Evolutionary conservation across 1,140 invertebrate genomes (phyloP).

Genomic region (Trachymyrmex septentrionalis): DNA sequence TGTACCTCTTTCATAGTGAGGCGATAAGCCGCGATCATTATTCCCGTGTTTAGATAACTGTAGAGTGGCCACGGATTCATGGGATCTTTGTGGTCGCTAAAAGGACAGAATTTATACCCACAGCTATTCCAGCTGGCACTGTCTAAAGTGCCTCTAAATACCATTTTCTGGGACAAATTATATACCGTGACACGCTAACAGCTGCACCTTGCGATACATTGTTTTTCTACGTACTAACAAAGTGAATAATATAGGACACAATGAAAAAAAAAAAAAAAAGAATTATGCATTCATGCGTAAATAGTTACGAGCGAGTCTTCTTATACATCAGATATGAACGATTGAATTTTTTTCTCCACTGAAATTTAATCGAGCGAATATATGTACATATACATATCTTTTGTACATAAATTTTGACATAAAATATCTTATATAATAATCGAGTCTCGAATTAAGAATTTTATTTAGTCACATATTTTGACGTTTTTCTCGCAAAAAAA

Average conservation of each 20-base stretch:
- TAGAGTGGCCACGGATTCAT: slow-evolving; percentile 69
- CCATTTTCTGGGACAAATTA: slow-evolving; percentile 51
- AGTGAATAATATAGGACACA: not conserved
- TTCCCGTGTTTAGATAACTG: slow-evolving; percentile 86
- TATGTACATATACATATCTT: not conserved
- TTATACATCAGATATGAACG: not conserved
- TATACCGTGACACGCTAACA: slow-evolving; percentile 16
- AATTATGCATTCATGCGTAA: not conserved
- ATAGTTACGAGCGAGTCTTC: not conserved
- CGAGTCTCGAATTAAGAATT: not conserved
- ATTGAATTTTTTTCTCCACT: not conserved
- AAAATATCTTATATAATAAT: not conserved
- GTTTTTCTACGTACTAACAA: slow-evolving; percentile 17
- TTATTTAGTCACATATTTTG: not conserved
- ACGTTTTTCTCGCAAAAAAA: not conserved
- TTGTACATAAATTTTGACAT: not conserved
- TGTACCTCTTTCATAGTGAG: slow-evolving; percentile 79
- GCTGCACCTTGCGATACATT: slow-evolving; percentile 1
- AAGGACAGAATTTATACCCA: slow-evolving; percentile 69
- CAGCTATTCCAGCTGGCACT: slow-evolving; percentile 49
- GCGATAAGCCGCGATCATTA: slow-evolving; percentile 84
- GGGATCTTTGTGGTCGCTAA: slow-evolving; percentile 68
- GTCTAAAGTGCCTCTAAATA: slow-evolving; percentile 40
- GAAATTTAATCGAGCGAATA: not conserved
- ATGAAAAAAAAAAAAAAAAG: slow-evolving; percentile 22